These are phyloP conservation scores for Crocuta crocuta DNA, from an alignment of 2,113 vertebrate species.

Conservation along the genomic window DNA sequence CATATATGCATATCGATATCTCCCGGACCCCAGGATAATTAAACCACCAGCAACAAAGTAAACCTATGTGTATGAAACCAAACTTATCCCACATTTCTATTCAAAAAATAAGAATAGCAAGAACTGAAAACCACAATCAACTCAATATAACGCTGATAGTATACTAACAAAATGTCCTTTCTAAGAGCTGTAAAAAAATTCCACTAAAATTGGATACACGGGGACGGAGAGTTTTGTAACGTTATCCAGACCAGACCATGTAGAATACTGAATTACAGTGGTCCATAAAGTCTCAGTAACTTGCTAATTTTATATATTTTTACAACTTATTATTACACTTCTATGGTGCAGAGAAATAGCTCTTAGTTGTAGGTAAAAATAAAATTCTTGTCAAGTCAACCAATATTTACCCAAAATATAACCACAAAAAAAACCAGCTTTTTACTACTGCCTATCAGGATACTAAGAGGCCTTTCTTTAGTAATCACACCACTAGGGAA, in stretches of 20 bases:
- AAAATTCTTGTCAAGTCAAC: background rate
- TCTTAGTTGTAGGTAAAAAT: background rate
- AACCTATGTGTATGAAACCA: background rate
- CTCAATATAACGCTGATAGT: background rate
- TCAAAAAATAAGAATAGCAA: background rate
- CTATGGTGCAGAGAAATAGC: background rate
- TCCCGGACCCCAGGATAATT: background rate
- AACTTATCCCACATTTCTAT: background rate
- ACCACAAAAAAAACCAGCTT: background rate
- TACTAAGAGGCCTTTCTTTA: background rate
- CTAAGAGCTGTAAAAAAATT: background rate
- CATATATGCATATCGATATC: no score
- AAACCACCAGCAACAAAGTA: background rate
- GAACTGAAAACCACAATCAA: constrained; percentile 18
- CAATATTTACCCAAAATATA: constrained; percentile 21
- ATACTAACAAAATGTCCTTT: background rate
- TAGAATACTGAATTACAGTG: background rate
- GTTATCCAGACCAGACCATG: background rate
- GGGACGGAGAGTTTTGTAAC: background rate
- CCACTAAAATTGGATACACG: background rate
- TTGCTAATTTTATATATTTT: constrained; percentile 11
- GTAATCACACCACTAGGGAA: constrained; percentile 18
- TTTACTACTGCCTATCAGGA: background rate
- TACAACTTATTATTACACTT: background rate
- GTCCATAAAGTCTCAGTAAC: constrained; percentile 14